Conservation (phyloP, 2,888 invertebrate genomes). For the Poecilobothrus nobilitatus region DNA sequence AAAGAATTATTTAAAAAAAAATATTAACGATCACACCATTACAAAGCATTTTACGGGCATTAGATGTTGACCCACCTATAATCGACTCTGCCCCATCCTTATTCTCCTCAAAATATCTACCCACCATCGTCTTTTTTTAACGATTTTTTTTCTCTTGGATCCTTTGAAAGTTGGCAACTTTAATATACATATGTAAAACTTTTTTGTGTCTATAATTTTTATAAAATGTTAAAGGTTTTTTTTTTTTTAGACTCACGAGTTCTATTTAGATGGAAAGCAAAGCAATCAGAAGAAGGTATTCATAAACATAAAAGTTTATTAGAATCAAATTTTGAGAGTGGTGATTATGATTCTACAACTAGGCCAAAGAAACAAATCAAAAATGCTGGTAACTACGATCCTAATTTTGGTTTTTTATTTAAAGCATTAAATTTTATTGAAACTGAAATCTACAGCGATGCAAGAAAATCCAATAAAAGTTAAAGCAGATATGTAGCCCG, state of each 20-base stretch:
- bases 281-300: constrained; percentile 4
- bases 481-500: not conserved
- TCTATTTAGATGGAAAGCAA: constrained; percentile 28
- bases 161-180: too few relatives aligned
- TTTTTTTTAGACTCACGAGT: constrained; percentile 35
- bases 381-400: constrained; percentile 32
- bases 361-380: constrained; percentile 17
- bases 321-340: constrained; percentile 31
- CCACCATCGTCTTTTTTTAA: too few relatives aligned
- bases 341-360: constrained; percentile 28
- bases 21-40: too few relatives aligned
- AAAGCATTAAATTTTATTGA: constrained; percentile 39
- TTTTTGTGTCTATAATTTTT: too few relatives aligned
- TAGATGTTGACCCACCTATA: too few relatives aligned
- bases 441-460: constrained; percentile 32
- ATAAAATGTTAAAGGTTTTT: too few relatives aligned
- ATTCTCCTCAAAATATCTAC: too few relatives aligned
- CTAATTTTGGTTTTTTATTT: constrained; percentile 35
- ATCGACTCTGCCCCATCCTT: too few relatives aligned
- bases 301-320: constrained; percentile 25
- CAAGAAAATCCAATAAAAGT: not conserved
- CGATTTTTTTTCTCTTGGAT: too few relatives aligned
- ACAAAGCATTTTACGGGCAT: too few relatives aligned
- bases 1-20: too few relatives aligned
- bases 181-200: too few relatives aligned